Percentiles rank a stretch among this genome's conserved stretches.
These are phyloP conservation scores for Rotaria socialis DNA, from an alignment of 2,888 invertebrate genomes.

Conservation along the genomic window DNA sequence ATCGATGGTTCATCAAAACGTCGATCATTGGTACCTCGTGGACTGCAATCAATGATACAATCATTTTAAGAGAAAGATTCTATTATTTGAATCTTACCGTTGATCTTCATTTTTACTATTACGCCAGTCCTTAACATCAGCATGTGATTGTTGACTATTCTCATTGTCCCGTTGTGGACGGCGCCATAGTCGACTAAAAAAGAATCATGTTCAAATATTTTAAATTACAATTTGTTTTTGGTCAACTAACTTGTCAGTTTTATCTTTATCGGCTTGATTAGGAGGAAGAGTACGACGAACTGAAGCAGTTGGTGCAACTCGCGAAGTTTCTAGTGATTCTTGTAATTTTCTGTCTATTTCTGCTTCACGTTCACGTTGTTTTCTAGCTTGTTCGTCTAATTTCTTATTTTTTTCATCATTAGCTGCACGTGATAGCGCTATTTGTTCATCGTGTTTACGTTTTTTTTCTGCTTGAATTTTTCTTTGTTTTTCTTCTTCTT, in stretches of 20 bases:
- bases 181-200: not conserved
- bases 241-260: not conserved
- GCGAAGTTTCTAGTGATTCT: constrained; percentile 9
- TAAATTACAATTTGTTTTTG: not conserved
- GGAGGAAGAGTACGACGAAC: not conserved
- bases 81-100: not conserved
- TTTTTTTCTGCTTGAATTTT: not conserved
- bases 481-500: not conserved
- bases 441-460: not conserved
- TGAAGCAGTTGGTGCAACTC: not conserved
- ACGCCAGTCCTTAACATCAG: not conserved
- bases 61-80: not conserved
- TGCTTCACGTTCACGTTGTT: constrained; percentile 40
- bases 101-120: not conserved
- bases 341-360: constrained; percentile 23
- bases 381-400: constrained; percentile 34
- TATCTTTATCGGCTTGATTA: not conserved
- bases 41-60: not conserved
- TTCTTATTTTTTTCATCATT: constrained; percentile 37
- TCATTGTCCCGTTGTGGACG: not conserved
- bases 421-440: not conserved
- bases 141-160: not conserved
- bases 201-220: not conserved
- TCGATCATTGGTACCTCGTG: not conserved
- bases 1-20: not conserved